Conservation (phyloP, 2,888 invertebrate species). For the Epicampocera succincta region DNA sequence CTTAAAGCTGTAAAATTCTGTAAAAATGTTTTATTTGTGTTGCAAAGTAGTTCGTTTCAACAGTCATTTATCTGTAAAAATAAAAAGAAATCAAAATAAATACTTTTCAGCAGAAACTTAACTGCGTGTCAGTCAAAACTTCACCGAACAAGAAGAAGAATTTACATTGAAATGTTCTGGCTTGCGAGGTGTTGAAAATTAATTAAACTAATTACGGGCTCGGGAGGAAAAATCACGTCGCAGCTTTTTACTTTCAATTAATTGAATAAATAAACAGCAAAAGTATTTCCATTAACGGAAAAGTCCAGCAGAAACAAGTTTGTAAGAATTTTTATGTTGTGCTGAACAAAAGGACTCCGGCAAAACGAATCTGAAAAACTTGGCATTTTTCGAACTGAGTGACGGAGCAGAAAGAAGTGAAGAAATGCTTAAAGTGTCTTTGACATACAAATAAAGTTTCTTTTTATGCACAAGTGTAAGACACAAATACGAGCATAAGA, state of each 20-base stretch:
- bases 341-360: constrained; percentile 26
- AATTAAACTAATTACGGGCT: constrained; percentile 70
- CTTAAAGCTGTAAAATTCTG: constrained; percentile 24
- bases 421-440: no score
- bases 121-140: neutral
- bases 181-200: constrained; percentile 68
- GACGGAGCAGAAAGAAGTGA: no score
- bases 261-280: constrained; percentile 64
- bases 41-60: constrained; percentile 42
- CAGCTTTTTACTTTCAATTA: constrained; percentile 63
- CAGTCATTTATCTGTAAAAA: constrained; percentile 59
- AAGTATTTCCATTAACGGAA: constrained; percentile 59
- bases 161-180: constrained; percentile 44
- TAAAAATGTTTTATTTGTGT: constrained; percentile 42
- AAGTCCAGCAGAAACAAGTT: constrained; percentile 32
- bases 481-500: no score
- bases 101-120: neutral
- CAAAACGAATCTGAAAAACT: no score
- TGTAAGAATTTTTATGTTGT: constrained; percentile 37
- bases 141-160: neutral
- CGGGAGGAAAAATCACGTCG: constrained; percentile 56
- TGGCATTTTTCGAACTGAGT: no score
- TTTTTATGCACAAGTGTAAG: no score
- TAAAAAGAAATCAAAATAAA: constrained; percentile 33
- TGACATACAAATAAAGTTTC: no score